A percentile compares a stretch with the other conserved stretches of the same genome.
These are phyloP conservation scores for Emydura subglobosa DNA, from an alignment of 2,113 vertebrate species.

Conservation along the genomic window DNA sequence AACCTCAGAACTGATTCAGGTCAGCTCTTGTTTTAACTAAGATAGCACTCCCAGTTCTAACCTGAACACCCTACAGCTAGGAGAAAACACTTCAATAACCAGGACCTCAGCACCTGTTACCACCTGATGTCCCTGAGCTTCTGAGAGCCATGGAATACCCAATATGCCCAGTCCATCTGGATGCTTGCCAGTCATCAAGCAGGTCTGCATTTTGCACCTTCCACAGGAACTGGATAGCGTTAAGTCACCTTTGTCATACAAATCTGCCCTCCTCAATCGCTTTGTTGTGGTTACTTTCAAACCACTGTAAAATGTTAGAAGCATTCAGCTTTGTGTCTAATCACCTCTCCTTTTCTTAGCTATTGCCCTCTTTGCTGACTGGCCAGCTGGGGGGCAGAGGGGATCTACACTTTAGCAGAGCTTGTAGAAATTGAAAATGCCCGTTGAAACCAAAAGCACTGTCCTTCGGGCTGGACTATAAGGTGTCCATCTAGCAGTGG, in stretches of 20 bases:
- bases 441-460: neutral
- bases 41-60: no score
- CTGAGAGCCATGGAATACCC: neutral
- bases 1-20: no score
- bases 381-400: neutral
- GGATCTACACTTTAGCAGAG: neutral
- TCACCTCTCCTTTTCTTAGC: neutral
- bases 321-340: neutral
- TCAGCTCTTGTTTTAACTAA: no score
- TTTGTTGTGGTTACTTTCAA: neutral
- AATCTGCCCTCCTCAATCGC: neutral
- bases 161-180: neutral
- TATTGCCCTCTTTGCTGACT: neutral
- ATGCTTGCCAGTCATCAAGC: no score
- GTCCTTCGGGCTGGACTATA: neutral
- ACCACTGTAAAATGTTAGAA: neutral
- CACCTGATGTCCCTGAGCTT: neutral
- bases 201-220: no score
- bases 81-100: no score
- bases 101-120: neutral
- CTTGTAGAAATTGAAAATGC: neutral
- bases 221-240: no score
- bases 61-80: no score
- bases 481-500: neutral
- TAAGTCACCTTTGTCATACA: neutral